Evolutionary conservation across 2,113 vertebrate genomes (phyloP), one percentile per base, ranked within the genome.

Genomic region (Ramphastos sulfuratus): DNA sequence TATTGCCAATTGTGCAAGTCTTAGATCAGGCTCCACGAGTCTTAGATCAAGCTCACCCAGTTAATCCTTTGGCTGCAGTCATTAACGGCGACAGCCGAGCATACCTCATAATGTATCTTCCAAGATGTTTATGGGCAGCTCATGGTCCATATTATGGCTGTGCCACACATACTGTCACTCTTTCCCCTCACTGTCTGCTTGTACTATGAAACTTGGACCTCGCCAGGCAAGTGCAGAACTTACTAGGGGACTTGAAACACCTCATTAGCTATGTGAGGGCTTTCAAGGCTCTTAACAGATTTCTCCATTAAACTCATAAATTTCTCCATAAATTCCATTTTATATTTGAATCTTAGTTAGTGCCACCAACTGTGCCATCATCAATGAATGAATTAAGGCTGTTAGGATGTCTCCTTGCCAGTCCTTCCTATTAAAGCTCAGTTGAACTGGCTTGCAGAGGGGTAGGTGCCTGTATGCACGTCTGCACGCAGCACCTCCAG

Each of bases 141-240:
- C 35, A 12, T 69, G 23, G 94, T 83, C 89, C 79, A n/a, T 58
- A 50, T 93, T 89, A 89, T 0, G 15, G 83, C 76, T 90, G 93
- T 79, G n/a, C 95, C 93, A 94, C 89, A 85, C 80, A 70, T 23
- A 83, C 80, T 93, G 88, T 96, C 96, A 94, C 89, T 94, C 95
- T 96, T 98, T 97, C 96, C 97, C 88, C 93, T 96, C 89, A 52
- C 95, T 96, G 79, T 95, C 95, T 97, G 97, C 91, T 97, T 96
- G 46, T 83, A 42, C 87, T 79, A 25, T 89, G 97, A 96, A 97
- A 97, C 77, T 78, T 96, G 96, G 93, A 96, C 92, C 92, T 94
- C 96, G 84, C 93, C 90, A 93, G 93, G 92, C 89, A 90, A 96
- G 90, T 15, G 30, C 5, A 96, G 90, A 61, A 70, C 97, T 97